These are phyloP conservation scores for Pyrrhia umbra DNA, from an alignment of 2,888 invertebrate species.

Conservation along the genomic window DNA sequence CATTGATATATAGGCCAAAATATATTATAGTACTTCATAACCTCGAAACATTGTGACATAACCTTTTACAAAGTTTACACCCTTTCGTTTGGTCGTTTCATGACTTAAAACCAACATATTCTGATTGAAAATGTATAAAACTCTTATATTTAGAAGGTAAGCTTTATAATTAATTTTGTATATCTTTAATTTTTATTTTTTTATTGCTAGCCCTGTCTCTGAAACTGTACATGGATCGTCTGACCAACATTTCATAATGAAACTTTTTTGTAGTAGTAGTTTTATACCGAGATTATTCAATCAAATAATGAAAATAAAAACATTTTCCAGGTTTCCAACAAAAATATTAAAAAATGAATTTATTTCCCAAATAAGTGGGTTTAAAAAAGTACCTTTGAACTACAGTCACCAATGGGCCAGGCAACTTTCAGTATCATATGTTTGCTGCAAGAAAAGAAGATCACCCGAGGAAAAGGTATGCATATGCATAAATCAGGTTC, in stretches of 20 bases:
- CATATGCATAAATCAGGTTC: not conserved
- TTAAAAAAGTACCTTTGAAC: constrained; percentile 55
- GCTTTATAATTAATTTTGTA: constrained; percentile 28
- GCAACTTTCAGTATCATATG: constrained; percentile 75
- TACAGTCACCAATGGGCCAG: constrained; percentile 64
- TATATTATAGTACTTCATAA: constrained; percentile 21
- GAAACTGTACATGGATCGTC: too few relatives aligned
- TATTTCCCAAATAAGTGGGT: constrained; percentile 57
- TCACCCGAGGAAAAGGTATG: constrained; percentile 91
- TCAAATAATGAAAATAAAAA: not conserved
- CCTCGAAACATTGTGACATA: constrained; percentile 58
- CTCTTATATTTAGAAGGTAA: constrained; percentile 77
- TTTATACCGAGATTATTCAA: too few relatives aligned
- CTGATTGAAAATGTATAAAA: constrained; percentile 76
- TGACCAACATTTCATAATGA: too few relatives aligned
- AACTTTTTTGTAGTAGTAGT: too few relatives aligned
- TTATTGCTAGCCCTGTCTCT: too few relatives aligned
- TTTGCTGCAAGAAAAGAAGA: constrained; percentile 90
- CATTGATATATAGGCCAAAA: not conserved
- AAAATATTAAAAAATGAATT: constrained; percentile 71
- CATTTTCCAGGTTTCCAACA: constrained; percentile 74
- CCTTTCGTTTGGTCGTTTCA: constrained; percentile 4
- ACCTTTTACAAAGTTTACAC: constrained; percentile 36
- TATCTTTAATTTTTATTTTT: not conserved
- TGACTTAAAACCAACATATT: constrained; percentile 23